A percentile compares a stretch with the other conserved stretches of the same genome.
Conservation (phyloP, 2,797 vertebrate genomes). For the Clarias pachynema region DNA sequence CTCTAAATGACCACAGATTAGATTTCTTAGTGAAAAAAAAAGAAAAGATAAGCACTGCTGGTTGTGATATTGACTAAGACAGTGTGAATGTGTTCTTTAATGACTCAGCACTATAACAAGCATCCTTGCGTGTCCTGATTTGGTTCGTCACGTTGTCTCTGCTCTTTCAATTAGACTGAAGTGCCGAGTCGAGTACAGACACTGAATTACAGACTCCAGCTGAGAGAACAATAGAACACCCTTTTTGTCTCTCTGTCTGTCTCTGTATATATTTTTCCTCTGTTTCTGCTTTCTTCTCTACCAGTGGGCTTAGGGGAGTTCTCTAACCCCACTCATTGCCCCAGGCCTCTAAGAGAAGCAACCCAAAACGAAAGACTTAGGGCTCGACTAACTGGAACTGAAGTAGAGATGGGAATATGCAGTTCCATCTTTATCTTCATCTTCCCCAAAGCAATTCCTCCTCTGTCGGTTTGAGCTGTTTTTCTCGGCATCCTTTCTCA, state of each 20-base stretch:
- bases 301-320: conserved; percentile 48
- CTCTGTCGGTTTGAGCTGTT: conserved; percentile 35
- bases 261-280: conserved; percentile 17
- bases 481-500: conserved; percentile 33
- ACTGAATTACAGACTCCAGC: conserved; percentile 74
- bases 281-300: conserved; percentile 15
- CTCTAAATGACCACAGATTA: neutral
- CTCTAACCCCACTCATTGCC: conserved; percentile 50
- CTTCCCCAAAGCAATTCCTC: conserved; percentile 33
- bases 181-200: conserved; percentile 67
- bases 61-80: neutral
- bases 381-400: conserved; percentile 38
- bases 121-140: conserved; percentile 37
- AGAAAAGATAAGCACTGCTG: neutral
- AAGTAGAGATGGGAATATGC: conserved; percentile 38
- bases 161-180: conserved; percentile 75
- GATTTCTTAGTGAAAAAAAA: neutral
- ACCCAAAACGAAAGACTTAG: conserved; percentile 45
- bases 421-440: conserved; percentile 28
- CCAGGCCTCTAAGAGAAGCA: conserved; percentile 40
- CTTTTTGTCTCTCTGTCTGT: conserved; percentile 36
- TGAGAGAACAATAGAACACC: conserved; percentile 70
- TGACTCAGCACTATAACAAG: conserved; percentile 44
- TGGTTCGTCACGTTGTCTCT: conserved; percentile 67
- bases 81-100: conserved; percentile 12